Evolutionary conservation across 2,888 invertebrate genomes (phyloP), one percentile per base, ranked within the genome.

Genomic region (Cantharis lateralis): DNA sequence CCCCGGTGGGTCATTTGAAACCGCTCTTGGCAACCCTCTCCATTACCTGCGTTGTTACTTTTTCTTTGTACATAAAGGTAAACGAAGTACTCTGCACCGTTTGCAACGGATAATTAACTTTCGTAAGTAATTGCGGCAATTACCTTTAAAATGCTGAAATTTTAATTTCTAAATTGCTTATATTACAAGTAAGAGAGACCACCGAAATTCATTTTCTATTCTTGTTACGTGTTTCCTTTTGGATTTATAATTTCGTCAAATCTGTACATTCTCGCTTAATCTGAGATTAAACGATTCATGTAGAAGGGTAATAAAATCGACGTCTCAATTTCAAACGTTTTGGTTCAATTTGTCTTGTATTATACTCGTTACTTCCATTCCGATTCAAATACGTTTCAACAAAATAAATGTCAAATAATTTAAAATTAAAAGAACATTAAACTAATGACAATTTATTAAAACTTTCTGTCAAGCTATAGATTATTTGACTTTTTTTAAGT

Each of bases 191-290:
- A 48, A 48, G 48, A n/a, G n/a, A 48, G 7, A 48, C 48, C 48
- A 48, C 5, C 48, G 11, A n/a, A 48, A 48, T 48, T 48, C 48
- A 48, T 48, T 48, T 48, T 48, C n/a, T n/a, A 48, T 48, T 48
- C 48, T 9, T 48, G n/a, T 48, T 48, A 5, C 9, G 9, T 61
- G 26, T 74, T 72, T 75, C 74, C 73, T 75, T 24, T 76, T 76
- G 71, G 77, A 79, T 78, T 80, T 81, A 81, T 81, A 80, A 81
- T 81, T 81, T 81, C 80, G 80, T 81, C 81, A 81, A 81, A 80
- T 80, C 80, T 79, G 78, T 72, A 81, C 75, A 68, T 24, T 78
- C 80, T 79, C n/a, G n/a, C 79, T 80, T 81, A 81, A 81, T 81
- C 79, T 72, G 28, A 78, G 77, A 81, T 81, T 81, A 80, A 81